Conservation (phyloP, 2,113 vertebrate species). For the Coracopsis vasa region DNA sequence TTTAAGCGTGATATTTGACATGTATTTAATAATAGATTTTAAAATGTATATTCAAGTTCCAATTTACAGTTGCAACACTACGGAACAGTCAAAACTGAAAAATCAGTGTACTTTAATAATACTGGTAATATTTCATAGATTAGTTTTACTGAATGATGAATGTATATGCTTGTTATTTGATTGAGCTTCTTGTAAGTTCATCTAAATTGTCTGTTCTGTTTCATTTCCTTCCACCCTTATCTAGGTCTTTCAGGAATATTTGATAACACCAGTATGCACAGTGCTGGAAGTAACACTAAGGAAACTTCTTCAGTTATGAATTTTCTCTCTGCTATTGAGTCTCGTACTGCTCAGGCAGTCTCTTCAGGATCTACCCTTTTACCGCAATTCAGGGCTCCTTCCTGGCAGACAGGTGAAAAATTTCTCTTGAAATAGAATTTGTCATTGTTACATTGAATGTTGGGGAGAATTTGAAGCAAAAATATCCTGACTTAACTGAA, state of each 20-base stretch:
- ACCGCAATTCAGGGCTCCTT: conserved; percentile 91
- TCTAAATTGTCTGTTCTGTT: conserved; percentile 20
- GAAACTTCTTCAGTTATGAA: conserved; percentile 94
- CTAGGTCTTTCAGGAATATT: conserved; percentile 86
- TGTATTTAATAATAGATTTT: not conserved
- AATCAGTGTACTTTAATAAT: not conserved
- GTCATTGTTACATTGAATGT: not conserved
- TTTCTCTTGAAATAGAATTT: not conserved
- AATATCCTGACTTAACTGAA: not conserved
- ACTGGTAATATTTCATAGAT: not conserved
- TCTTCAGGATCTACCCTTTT: conserved; percentile 90
- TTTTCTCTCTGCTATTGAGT: conserved; percentile 93
- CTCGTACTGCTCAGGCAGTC: conserved; percentile 88
- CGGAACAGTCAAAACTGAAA: not conserved
- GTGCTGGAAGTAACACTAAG: conserved; percentile 86
- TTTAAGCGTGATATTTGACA: not conserved
- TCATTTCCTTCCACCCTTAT: not conserved
- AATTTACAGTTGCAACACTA: not conserved
- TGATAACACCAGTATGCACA: conserved; percentile 81
- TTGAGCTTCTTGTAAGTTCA: not conserved
- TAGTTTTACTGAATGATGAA: not conserved
- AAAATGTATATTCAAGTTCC: not conserved
- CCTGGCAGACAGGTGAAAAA: conserved; percentile 90
- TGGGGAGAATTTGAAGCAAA: not conserved
- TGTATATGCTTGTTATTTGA: not conserved